phyloP scores from a whole-genome alignment of 1,140 invertebrate genomes.

The Hermatobates lingyangjiaoensis region DNA sequence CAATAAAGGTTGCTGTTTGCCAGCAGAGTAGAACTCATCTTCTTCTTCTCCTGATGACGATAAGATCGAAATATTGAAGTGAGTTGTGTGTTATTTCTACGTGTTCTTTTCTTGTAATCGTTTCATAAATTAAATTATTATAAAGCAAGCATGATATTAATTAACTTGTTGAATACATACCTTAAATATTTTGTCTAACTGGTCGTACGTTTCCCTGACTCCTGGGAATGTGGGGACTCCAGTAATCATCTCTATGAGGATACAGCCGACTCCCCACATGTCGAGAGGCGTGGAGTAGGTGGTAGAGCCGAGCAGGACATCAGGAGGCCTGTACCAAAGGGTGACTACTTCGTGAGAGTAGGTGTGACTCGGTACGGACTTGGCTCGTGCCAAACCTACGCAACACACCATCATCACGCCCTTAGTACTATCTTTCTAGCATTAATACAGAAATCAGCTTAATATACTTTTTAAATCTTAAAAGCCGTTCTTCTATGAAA shows the following conservation, averaged over 20 bases:
- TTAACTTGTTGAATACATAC: too few relatives aligned
- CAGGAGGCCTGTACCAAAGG: slow-evolving; percentile 82
- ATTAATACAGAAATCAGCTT: neutral
- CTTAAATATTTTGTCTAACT: slow-evolving; percentile 93
- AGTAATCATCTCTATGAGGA: slow-evolving; percentile 93
- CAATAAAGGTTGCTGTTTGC: too few relatives aligned
- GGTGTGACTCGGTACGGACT: slow-evolving; percentile 90
- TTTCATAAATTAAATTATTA: too few relatives aligned
- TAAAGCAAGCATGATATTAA: too few relatives aligned
- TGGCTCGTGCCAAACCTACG: slow-evolving; percentile 65
- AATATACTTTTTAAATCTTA: neutral
- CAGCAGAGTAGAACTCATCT: too few relatives aligned
- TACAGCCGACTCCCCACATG: slow-evolving; percentile 97
- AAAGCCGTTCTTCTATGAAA: too few relatives aligned
- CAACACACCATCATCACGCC: slow-evolving; percentile 5
- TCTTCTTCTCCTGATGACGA: too few relatives aligned
- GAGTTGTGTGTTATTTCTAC: too few relatives aligned
- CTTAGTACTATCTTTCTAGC: neutral
- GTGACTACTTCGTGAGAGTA: slow-evolving; percentile 96
- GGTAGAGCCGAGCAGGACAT: slow-evolving; percentile 88
- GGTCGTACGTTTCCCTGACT: slow-evolving; percentile 84
- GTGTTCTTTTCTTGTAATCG: too few relatives aligned
- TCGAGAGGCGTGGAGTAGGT: slow-evolving; percentile 86
- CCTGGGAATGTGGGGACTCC: slow-evolving; percentile 91
- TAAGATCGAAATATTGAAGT: too few relatives aligned